Base-by-base conservation (phyloP, 2,797 vertebrate genomes). In the Galagoides demidoff region DNA sequence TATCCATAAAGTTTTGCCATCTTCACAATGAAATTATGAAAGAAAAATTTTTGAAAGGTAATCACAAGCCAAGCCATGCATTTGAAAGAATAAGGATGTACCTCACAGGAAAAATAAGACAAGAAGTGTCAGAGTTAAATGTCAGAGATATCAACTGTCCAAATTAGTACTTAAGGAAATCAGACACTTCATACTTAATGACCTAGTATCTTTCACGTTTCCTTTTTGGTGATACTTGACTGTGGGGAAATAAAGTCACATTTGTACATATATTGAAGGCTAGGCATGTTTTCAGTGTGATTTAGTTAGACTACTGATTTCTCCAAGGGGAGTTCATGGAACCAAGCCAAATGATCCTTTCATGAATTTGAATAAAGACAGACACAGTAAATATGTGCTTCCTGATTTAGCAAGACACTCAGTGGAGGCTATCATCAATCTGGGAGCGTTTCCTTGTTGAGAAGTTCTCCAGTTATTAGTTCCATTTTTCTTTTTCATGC, bases 391-490 rank as follows among this genome's bases (percentile, higher is more conserved):
- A 76, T 31, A 64, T 23, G 25, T 74, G 2, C 16, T 71, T 85
- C 25, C 71, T 74, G 19, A 43, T 70, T 73, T 82, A 66, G 27
- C 29, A 66, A 82, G 45, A 37, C 20, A 84, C 37, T 76, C 11
- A 25, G 70, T 43, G 37, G 64, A 79, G 29, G 5, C 9, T 57
- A 8, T 52, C 12, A 63, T 45, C 3, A 61, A 63, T 59, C 9
- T 4, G 23, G 34, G 16, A 31, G 20, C 22, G 11, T 76, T 92
- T 92, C 66, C 7, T 3, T 34, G n/a, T 10, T 89, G 31, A 31
- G 1, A 0, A 1, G 2, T 57, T 55, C 3, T 37, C 1, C 13
- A 59, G 22, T 20, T 31, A 82, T 20, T 74, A 64, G 19, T 10
- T 34, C 5, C 23, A 27, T 9, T 59, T 94, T 78, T 52, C 3